A percentile compares a stretch with the other conserved stretches of the same genome.
Conservation (phyloP, 2,113 vertebrate genomes). For the Triplophysa tibetana region DNA sequence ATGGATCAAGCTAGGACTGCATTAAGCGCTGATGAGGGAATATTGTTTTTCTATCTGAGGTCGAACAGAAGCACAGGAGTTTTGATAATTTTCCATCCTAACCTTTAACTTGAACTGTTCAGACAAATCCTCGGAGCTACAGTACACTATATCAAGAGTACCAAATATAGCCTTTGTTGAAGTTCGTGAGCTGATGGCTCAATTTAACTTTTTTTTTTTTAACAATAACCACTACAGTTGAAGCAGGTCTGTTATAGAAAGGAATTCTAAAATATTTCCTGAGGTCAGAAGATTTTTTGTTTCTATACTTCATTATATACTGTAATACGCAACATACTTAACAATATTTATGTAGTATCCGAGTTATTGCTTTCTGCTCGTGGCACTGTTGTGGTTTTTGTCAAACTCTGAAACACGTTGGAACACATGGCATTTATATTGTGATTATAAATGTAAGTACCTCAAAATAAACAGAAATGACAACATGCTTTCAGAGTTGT, state of each 20-base stretch:
- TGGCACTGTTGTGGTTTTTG: conserved; percentile 22
- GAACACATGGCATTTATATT: conserved; percentile 48
- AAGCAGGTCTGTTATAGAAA: conserved; percentile 64
- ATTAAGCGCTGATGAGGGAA: neutral
- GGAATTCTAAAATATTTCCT: conserved; percentile 36
- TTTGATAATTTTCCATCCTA: conserved; percentile 37
- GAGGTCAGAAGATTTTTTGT: conserved; percentile 38
- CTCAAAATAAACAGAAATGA: conserved; percentile 55
- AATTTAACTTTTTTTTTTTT: conserved; percentile 53
- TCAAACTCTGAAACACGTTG: conserved; percentile 24
- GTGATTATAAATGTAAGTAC: conserved; percentile 51
- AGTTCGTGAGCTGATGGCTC: conserved; percentile 40
- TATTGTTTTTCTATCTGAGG: conserved; percentile 48
- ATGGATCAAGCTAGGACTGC: conserved; percentile 30
- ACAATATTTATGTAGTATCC: conserved; percentile 52
- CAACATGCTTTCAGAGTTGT: conserved; percentile 8
- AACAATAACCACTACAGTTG: conserved; percentile 63
- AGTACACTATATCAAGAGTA: conserved; percentile 43
- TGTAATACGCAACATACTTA: conserved; percentile 49
- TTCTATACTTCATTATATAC: conserved; percentile 50
- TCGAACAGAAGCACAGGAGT: conserved; percentile 60
- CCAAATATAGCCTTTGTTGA: conserved; percentile 41
- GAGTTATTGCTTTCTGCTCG: conserved; percentile 45
- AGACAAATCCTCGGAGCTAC: conserved; percentile 17
- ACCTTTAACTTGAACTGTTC: conserved; percentile 26